Base-by-base conservation (phyloP, 2,113 vertebrate species). In the Ibidorhyncha struthersii region DNA sequence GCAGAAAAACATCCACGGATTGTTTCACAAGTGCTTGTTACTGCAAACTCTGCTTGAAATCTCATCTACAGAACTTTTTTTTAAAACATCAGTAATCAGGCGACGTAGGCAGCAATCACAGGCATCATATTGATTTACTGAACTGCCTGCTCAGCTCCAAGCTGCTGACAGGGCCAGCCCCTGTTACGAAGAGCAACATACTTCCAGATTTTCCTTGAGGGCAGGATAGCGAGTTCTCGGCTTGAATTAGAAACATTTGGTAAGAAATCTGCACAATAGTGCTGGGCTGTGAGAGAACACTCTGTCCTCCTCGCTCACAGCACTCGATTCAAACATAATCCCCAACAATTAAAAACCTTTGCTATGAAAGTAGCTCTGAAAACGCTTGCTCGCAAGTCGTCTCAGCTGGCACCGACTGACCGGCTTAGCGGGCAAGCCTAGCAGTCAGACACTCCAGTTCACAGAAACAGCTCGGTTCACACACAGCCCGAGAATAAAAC, bases 171-270 rank as follows among this genome's bases (percentile, higher is more conserved):
- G 50, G 81, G 65, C 61, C 70, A 61, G 89, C 23, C 5, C 0
- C 81, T 59, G 14, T 52, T 52, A 47, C 1, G 11, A 36, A 87
- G 66, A 86, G 52, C 36, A 52, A 86, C 72, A 38, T 2, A 69
- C 56, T 91, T 87, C 70, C 78, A 93, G 65, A 91, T 91, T 94
- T 88, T 91, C 70, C 82, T 82, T 76, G 52, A 80, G 89, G 70
- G 86, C 66, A 85, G 94, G 78, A 93, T 82, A 91, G 78, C 70
- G 76, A 94, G 78, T 89, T 93, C 89, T 87, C 70, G 74, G 73
- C 83, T 56, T 49, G 53, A 92, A 84, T 89, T 76, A 95, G 94
- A 86, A 96, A 83, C 80, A 86, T 82, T 96, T 94, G 83, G 81
- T 92, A 72, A 94, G 89, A 96, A 93, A 91, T 89, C 70, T 77